Conservation (phyloP, 1,140 invertebrate species). For the Anastatus disparis region DNA sequence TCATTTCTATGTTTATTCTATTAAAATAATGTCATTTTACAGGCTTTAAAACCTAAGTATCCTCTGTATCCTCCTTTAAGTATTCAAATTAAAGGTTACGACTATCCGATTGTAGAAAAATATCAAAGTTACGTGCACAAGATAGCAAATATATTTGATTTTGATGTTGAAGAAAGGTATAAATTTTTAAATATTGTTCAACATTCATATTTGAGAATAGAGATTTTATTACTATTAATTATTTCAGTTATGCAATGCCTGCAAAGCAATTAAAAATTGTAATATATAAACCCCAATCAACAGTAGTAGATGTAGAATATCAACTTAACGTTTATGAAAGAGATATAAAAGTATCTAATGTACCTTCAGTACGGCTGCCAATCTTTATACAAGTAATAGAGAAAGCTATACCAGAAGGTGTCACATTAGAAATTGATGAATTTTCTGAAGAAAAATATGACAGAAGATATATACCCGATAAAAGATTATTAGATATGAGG, state of each 20-base stretch:
- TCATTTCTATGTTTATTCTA: neutral
- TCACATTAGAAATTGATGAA: conserved; percentile 73
- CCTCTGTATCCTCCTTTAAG: conserved; percentile 81
- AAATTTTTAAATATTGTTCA: conserved; percentile 44
- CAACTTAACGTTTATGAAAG: conserved; percentile 80
- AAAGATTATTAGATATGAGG: conserved; percentile 79
- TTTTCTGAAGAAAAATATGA: conserved; percentile 71
- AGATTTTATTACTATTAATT: no score
- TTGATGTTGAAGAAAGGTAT: conserved; percentile 81
- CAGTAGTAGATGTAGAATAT: conserved; percentile 76
- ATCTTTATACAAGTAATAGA: conserved; percentile 78
- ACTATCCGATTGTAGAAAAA: conserved; percentile 82
- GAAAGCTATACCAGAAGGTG: conserved; percentile 79
- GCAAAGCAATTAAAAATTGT: conserved; percentile 75
- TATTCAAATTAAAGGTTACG: conserved; percentile 84
- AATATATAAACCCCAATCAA: conserved; percentile 75
- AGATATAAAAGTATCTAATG: conserved; percentile 76
- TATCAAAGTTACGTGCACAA: conserved; percentile 82
- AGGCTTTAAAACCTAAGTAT: conserved; percentile 74
- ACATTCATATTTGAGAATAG: no score
- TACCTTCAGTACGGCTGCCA: conserved; percentile 68
- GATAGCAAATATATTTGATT: conserved; percentile 76
- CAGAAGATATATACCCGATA: conserved; percentile 82
- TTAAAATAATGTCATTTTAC: conserved; percentile 39
- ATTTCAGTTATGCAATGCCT: conserved; percentile 78